A percentile compares a stretch with the other conserved stretches of the same genome.
Conservation (phyloP, 1,140 invertebrate species). For the Plutomurus gul region DNA sequence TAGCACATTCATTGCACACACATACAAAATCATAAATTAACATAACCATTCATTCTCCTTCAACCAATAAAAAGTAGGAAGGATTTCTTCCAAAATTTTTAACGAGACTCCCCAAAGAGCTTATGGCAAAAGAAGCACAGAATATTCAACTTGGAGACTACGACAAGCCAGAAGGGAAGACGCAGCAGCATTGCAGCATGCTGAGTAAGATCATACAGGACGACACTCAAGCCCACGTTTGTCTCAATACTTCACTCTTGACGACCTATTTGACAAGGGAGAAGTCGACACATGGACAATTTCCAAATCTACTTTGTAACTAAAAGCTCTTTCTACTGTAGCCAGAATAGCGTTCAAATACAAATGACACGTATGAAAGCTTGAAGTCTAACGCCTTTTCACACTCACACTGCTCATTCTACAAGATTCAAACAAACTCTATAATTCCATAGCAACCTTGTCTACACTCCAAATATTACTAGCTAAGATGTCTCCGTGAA, state of each 20-base stretch:
- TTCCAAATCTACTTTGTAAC: slow-evolving; percentile 30
- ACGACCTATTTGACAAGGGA: slow-evolving; percentile 35
- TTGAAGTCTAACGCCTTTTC: neutral
- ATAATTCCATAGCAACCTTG: neutral
- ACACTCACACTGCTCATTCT: neutral
- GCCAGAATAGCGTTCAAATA: neutral
- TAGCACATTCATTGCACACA: slow-evolving; percentile 15
- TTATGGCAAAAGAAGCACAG: neutral
- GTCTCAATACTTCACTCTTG: slow-evolving; percentile 35
- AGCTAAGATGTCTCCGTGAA: neutral
- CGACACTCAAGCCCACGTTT: slow-evolving; percentile 1
- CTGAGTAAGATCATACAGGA: neutral
- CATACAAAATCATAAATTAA: slow-evolving; percentile 35
- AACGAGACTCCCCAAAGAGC: slow-evolving; percentile 25
- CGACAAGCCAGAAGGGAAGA: neutral
- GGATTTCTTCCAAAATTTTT: slow-evolving; percentile 14
- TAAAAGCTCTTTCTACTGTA: neutral
- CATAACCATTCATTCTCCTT: slow-evolving; percentile 17
- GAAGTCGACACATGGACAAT: slow-evolving; percentile 33
- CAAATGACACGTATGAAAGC: neutral
- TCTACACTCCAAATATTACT: neutral
- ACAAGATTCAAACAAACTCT: slow-evolving; percentile 25
- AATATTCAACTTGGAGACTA: neutral
- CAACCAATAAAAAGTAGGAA: slow-evolving; percentile 14
- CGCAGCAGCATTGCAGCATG: too few species aligned